A percentile compares a stretch with the other conserved stretches of the same genome.
phyloP scores from a whole-genome alignment of 1,140 invertebrate genomes.

The Zaprionus capensis region DNA sequence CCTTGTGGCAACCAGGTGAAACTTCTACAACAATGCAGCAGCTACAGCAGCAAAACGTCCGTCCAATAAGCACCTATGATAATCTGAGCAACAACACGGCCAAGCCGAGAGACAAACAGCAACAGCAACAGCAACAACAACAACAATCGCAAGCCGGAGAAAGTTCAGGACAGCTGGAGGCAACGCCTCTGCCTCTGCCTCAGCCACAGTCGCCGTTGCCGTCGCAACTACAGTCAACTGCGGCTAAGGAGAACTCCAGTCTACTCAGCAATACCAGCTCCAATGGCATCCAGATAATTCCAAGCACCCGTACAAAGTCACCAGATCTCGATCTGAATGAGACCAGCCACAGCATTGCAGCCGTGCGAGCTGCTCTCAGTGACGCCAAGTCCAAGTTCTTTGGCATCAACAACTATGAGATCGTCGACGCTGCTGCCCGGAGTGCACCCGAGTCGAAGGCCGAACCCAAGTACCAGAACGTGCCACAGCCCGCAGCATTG shows the following conservation, averaged over 20 bases:
- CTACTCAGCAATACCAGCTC: neutral
- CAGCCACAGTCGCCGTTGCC: conserved; percentile 1
- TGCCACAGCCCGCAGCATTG: conserved; percentile 41
- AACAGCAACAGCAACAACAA: conserved; percentile 23
- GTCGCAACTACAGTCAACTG: neutral
- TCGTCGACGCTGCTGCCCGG: neutral
- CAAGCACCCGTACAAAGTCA: conserved; percentile 1
- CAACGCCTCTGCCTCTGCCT: conserved; percentile 7
- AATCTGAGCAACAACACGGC: conserved; percentile 55
- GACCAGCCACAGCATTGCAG: conserved; percentile 75
- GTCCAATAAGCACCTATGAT: conserved; percentile 80
- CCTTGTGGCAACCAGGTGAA: conserved; percentile 3
- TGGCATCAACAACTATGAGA: conserved; percentile 73
- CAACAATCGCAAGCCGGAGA: conserved; percentile 15
- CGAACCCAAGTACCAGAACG: conserved; percentile 71
- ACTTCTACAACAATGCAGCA: conserved; percentile 2
- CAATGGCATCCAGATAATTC: conserved; percentile 8
- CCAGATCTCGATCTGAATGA: conserved; percentile 57
- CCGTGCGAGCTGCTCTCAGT: conserved; percentile 76
- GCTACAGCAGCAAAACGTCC: conserved; percentile 46
- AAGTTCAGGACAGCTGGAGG: conserved; percentile 24
- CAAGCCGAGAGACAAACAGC: conserved; percentile 16
- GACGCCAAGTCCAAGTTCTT: conserved; percentile 84
- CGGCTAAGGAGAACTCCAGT: conserved; percentile 5
- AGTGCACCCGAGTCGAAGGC: neutral